These are phyloP conservation scores for Rhizoglyphus robini DNA, from an alignment of 1,140 invertebrate genomes.

Conservation along the genomic window DNA sequence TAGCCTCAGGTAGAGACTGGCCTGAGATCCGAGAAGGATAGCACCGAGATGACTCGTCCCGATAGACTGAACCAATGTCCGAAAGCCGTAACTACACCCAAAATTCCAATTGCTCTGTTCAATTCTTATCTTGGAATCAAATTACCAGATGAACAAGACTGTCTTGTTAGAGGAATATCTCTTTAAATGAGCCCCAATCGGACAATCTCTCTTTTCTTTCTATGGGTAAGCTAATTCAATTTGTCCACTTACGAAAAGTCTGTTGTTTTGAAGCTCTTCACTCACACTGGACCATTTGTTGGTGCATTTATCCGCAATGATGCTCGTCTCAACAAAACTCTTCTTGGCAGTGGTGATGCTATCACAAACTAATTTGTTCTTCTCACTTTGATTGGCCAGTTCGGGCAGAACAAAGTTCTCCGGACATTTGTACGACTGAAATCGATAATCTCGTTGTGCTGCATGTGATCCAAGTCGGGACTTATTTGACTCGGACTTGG, in stretches of 20 bases:
- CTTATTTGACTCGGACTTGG: neutral
- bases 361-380: neutral
- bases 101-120: neutral
- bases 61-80: neutral
- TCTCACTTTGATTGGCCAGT: neutral
- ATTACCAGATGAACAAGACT: neutral
- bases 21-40: too few species aligned
- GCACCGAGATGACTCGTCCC: neutral
- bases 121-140: neutral
- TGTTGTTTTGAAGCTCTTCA: constrained; percentile 1
- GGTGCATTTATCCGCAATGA: neutral
- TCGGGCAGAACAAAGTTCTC: neutral
- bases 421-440: constrained; percentile 3
- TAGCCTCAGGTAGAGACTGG: neutral
- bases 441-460: constrained; percentile 9
- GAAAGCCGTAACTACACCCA: neutral
- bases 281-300: neutral
- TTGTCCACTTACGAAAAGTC: constrained; percentile 5
- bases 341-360: neutral
- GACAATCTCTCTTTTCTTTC: neutral
- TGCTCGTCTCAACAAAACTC: neutral
- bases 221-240: neutral
- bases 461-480: neutral
- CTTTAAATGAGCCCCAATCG: neutral
- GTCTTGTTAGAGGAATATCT: neutral